Conservation (phyloP, 2,797 vertebrate genomes). For the Antennarius maculatus region DNA sequence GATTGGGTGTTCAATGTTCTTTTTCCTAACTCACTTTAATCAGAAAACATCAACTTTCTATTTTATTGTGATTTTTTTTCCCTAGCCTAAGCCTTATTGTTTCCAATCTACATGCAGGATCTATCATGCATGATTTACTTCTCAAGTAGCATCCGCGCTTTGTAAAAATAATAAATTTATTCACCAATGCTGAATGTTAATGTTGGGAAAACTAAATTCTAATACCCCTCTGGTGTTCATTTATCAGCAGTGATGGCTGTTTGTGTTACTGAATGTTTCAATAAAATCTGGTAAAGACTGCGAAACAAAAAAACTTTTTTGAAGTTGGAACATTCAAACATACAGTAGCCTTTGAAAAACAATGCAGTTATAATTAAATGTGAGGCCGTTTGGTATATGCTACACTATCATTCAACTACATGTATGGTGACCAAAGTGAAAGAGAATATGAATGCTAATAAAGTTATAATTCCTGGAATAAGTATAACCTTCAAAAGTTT, state of each 20-base stretch:
- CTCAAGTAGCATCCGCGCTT: constrained; percentile 14
- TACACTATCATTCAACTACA: constrained; percentile 40
- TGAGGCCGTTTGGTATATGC: constrained; percentile 34
- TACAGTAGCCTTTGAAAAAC: constrained; percentile 1
- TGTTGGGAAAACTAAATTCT: constrained; percentile 3
- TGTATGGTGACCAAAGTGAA: constrained; percentile 74
- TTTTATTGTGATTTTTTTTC: constrained; percentile 45
- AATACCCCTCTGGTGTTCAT: not conserved
- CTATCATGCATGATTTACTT: constrained; percentile 42
- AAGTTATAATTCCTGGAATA: constrained; percentile 71
- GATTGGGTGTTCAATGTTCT: constrained; percentile 25
- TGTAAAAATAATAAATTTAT: not conserved
- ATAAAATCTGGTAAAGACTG: constrained; percentile 25
- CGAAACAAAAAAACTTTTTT: constrained; percentile 2
- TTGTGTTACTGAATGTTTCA: constrained; percentile 3
- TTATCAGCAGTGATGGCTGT: constrained; percentile 8
- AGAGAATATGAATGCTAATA: constrained; percentile 70
- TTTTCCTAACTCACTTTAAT: constrained; percentile 38
- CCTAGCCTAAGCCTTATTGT: constrained; percentile 31
- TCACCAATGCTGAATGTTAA: constrained; percentile 16
- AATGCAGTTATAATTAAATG: not conserved
- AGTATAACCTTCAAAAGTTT: constrained; percentile 13
- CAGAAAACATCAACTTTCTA: constrained; percentile 40
- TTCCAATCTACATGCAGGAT: constrained; percentile 21
- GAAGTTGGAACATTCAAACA: not conserved